Conservation (phyloP, 1,140 invertebrate species). For the Caenorhabditis brenneri region DNA sequence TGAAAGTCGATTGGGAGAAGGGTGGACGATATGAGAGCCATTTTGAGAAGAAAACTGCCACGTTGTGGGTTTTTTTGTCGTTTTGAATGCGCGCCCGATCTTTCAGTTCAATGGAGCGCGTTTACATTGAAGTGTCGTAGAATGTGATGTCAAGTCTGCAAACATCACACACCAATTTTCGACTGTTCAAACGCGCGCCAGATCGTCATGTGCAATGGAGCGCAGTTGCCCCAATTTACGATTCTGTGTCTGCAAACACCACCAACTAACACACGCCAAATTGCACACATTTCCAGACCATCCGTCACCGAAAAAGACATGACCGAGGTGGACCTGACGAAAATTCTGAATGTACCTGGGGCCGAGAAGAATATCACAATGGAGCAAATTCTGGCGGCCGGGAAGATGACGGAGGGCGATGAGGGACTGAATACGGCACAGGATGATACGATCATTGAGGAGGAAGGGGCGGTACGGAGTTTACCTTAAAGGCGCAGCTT, state of each 20-base stretch:
- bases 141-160: too few species aligned
- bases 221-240: too few species aligned
- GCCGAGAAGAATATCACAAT: neutral
- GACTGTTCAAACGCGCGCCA: too few species aligned
- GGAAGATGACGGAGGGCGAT: neutral
- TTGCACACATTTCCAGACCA: neutral
- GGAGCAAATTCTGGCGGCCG: neutral
- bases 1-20: conserved; percentile 35
- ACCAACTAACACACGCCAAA: too few species aligned
- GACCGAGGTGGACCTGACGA: neutral
- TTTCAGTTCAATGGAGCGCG: too few species aligned
- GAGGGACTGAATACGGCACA: conserved; percentile 6
- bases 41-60: conserved; percentile 25
- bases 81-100: too few species aligned
- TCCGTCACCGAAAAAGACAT: neutral
- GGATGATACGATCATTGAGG: conserved; percentile 23
- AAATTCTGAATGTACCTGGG: neutral
- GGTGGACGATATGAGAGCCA: neutral
- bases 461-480: neutral
- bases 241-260: too few species aligned
- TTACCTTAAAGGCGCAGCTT: neutral
- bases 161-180: too few species aligned
- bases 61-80: neutral
- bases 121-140: too few species aligned
- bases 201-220: too few species aligned